phyloP scores from a whole-genome alignment of 2,888 invertebrate species.

The Desoria tigrina region DNA sequence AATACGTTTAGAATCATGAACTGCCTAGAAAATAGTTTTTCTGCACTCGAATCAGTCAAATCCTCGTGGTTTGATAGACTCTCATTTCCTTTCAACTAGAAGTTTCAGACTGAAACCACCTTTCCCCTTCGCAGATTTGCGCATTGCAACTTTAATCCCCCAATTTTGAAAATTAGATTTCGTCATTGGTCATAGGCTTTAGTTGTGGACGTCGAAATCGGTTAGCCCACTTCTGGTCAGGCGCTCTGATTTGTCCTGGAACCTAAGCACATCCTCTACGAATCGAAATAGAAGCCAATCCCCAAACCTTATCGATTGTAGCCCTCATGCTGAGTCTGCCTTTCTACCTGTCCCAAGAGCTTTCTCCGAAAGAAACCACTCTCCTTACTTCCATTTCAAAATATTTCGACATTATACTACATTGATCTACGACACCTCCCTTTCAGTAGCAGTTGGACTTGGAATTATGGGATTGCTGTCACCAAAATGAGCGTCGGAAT shows the following conservation, averaged over 20 bases:
- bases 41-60: no score
- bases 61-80: no score
- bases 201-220: neutral
- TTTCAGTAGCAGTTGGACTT: no score
- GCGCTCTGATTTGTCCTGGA: conserved; percentile 35
- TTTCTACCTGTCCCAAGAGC: conserved; percentile 1
- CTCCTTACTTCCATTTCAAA: conserved; percentile 10
- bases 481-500: no score
- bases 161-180: neutral
- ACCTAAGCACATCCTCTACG: conserved; percentile 28
- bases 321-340: neutral
- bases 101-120: no score
- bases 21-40: no score
- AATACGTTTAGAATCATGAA: no score
- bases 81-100: no score
- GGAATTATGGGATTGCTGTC: no score
- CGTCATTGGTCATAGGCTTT: conserved; percentile 3
- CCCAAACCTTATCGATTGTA: conserved; percentile 9
- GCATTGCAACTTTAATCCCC: neutral
- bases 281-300: conserved; percentile 23
- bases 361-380: neutral
- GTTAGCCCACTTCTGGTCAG: neutral
- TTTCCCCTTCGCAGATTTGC: neutral
- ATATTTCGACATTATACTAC: neutral
- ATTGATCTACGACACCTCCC: no score